Evolutionary conservation across 2,113 vertebrate genomes (phyloP).

Genomic region (Cichladusa arquata): DNA sequence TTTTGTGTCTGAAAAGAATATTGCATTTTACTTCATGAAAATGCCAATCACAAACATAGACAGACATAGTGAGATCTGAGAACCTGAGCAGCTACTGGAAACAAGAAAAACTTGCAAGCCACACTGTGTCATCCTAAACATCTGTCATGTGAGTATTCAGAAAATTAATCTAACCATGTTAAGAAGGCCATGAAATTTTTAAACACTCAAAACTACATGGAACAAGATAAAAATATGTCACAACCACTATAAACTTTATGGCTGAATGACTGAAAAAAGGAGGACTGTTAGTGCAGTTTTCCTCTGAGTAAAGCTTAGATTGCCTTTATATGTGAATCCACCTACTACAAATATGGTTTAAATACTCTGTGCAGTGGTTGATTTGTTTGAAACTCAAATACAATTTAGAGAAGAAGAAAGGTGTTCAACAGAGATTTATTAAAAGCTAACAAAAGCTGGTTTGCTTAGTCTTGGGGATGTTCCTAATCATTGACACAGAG

Average conservation of each 20-base stretch:
- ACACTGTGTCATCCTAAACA: background rate
- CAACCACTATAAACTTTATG: background rate
- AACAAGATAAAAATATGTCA: background rate
- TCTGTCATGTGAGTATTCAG: background rate
- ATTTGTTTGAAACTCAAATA: background rate
- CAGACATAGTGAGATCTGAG: background rate
- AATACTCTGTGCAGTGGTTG: background rate
- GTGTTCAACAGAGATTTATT: background rate
- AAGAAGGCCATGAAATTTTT: background rate
- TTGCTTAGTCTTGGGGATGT: background rate
- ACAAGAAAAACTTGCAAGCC: background rate
- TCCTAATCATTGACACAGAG: background rate
- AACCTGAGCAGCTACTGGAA: background rate
- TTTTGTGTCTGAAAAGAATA: background rate
- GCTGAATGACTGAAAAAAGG: background rate
- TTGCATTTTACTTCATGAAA: background rate
- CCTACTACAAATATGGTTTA: background rate
- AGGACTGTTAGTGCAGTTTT: background rate
- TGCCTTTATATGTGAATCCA: background rate
- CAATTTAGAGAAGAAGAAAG: background rate
- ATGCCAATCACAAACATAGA: background rate
- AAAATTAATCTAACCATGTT: background rate
- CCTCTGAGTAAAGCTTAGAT: background rate
- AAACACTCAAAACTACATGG: background rate
- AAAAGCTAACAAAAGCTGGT: background rate